phyloP scores from a whole-genome alignment of 2,113 vertebrate genomes.

The Zosterops pallidus region DNA sequence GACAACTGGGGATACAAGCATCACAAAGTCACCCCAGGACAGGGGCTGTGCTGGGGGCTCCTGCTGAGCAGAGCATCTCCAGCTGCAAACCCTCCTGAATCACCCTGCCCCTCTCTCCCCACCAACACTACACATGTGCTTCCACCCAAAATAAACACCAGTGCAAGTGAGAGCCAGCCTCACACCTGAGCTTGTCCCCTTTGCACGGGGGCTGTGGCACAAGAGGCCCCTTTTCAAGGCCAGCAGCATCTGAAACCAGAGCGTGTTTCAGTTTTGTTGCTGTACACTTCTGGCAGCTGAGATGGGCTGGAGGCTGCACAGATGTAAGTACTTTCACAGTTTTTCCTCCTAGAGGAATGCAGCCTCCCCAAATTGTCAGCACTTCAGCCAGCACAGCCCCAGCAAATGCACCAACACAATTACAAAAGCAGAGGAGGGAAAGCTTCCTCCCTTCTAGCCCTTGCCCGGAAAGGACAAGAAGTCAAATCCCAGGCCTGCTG shows the following conservation, averaged over 20 bases:
- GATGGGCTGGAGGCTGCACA: not conserved
- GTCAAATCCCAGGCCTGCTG: not conserved
- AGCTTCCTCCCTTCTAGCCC: not conserved
- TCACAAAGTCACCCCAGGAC: not conserved
- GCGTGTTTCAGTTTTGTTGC: rapidly evolving
- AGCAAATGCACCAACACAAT: rapidly evolving
- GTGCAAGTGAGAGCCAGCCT: not conserved
- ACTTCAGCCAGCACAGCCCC: not conserved
- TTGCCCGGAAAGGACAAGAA: not conserved
- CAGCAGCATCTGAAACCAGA: not conserved
- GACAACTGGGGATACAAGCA: not conserved
- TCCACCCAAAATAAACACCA: not conserved
- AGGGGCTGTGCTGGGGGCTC: not conserved
- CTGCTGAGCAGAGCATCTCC: not conserved
- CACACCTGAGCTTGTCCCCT: rapidly evolving
- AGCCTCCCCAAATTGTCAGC: not conserved
- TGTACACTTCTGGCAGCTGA: not conserved
- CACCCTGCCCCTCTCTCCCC: not conserved
- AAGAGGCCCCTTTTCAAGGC: not conserved
- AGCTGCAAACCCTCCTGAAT: not conserved
- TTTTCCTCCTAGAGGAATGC: not conserved
- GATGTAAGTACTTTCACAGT: not conserved
- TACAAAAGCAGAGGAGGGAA: not conserved
- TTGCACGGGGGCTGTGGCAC: not conserved
- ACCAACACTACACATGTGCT: not conserved